Evolutionary conservation across 64 coral and sea anemone genomes (phyloP).

Genomic region (Acropora yongei): DNA sequence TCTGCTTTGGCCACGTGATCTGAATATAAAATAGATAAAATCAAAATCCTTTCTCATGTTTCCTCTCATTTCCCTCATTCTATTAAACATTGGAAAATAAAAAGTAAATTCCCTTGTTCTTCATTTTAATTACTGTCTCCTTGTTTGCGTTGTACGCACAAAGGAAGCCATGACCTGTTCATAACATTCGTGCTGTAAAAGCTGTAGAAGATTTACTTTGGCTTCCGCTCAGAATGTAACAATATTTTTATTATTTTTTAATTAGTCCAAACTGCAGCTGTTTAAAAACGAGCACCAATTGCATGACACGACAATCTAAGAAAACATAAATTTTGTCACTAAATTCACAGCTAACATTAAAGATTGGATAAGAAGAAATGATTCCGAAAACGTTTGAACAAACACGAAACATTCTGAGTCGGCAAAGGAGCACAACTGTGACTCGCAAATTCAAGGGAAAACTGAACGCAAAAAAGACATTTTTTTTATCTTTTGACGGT

Average conservation of each 20-base stretch:
- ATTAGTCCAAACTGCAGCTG: no score
- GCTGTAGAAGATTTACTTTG: neutral
- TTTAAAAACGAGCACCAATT: no score
- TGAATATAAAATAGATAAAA: neutral
- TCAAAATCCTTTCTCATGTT: neutral
- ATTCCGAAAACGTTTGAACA: neutral
- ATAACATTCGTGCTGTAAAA: neutral
- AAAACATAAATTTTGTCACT: neutral
- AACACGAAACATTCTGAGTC: neutral
- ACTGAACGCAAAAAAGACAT: no score
- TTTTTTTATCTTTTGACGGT: no score
- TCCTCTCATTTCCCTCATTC: neutral
- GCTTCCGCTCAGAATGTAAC: neutral
- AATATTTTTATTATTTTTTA: no score
- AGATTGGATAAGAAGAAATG: neutral
- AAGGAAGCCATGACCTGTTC: neutral
- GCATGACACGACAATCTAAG: no score
- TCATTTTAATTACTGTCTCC: neutral
- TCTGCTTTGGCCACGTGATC: conserved; percentile 17
- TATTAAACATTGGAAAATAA: neutral
- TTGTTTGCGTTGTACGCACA: neutral
- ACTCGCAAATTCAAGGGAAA: no score
- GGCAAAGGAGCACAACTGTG: no score
- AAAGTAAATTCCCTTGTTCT: neutral
- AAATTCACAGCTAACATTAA: neutral